Base-by-base conservation (phyloP, 1,140 invertebrate species). In the Conus ventricosus region DNA sequence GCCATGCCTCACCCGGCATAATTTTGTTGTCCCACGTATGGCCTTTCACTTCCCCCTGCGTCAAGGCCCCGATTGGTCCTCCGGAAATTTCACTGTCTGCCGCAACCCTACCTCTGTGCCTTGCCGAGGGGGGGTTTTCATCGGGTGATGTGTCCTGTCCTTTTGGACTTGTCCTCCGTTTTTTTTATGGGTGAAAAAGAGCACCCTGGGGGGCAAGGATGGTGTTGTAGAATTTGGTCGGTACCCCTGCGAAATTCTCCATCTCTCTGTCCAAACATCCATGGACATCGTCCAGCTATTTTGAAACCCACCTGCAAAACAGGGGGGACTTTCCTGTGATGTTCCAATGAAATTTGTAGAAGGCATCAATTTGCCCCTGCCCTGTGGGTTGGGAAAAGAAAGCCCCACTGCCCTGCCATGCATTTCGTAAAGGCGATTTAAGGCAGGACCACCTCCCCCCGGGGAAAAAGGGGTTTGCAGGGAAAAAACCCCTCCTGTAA, bases 21-120 rank as follows among this genome's bases (percentile, higher is more conserved):
- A 39, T 39, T 39, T 39, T 39, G 39, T 39, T 39, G 39, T 2
- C 90, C 78, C 95, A 98, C 94, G 97, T 98, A 98, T 96, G 75
- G 97, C 97, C 97, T 98, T 94, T 99, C 67, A 98, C 96, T 95
- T 99, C 98, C 1, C 98, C 98, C 94, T 99, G 98, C 92, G 97
- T 98, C 8, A 94, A 88, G 27, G 88, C 27, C 82, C 87, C 57
- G 0, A 11, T 39, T 39, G 39, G 39, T 39, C 39, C 39, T 39
- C 39, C 39, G 57, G 57, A 60, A 8, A 2, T 4, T 60, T 60
- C 57, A 11, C 4, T 15, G 15, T 60, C 57, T 15, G 8, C 8
- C 15, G 15, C 57, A 8, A 4, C 57, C 57, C 57, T 60, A 15
- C 15, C 8, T 15, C 57, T 60, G 8, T 60, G 1, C 63, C 88